A percentile compares a stretch with the other conserved stretches of the same genome.
Evolutionary conservation across 2,113 vertebrate genomes (phyloP).

Genomic region (Bos taurus): DNA sequence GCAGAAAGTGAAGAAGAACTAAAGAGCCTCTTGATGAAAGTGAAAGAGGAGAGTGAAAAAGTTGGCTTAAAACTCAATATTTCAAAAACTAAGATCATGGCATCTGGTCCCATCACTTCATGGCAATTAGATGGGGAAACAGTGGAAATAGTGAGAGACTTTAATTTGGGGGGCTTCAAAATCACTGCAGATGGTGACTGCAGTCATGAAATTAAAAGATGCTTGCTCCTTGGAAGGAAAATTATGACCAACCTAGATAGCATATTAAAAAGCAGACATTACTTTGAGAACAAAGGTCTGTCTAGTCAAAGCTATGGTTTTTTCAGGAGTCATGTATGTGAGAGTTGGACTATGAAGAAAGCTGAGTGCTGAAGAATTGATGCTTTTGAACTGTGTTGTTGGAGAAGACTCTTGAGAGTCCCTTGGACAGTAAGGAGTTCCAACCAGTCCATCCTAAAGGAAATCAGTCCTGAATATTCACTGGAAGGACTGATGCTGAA

Average conservation of each 20-base stretch:
- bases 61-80: background rate
- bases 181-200: background rate
- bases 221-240: background rate
- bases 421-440: background rate
- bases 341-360: background rate
- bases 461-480: background rate
- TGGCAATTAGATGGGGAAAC: background rate
- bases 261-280: background rate
- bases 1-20: background rate
- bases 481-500: background rate
- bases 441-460: background rate
- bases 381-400: background rate
- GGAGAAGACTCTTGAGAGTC: background rate
- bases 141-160: background rate
- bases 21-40: background rate
- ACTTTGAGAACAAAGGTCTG: background rate
- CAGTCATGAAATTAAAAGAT: background rate
- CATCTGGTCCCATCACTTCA: background rate
- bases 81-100: background rate
- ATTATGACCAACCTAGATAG: background rate
- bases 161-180: background rate
- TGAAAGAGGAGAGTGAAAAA: background rate
- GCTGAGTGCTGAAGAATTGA: background rate
- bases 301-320: background rate
- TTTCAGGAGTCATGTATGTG: background rate